A percentile compares a stretch with the other conserved stretches of the same genome.
These are phyloP conservation scores for Phrynocephalus versicolor DNA, from an alignment of 2,113 vertebrate species.

Conservation along the genomic window DNA sequence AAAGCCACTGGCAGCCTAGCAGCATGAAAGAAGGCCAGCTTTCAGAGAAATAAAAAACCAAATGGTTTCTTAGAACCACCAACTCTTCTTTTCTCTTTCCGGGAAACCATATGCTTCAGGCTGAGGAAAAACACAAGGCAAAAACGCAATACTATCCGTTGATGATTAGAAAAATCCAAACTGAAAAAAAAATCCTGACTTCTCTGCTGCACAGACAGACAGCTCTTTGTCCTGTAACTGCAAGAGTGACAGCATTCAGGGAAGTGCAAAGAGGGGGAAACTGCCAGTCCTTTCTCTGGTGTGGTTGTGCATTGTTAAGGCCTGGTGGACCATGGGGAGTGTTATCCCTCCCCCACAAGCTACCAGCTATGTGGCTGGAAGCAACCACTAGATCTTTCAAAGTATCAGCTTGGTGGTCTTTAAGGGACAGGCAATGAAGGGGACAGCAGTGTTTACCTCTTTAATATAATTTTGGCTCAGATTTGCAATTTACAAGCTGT, in stretches of 20 bases:
- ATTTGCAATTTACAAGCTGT: no score
- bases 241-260: not conserved
- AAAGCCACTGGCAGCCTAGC: slow-evolving; percentile 49
- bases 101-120: not conserved
- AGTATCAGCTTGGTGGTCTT: not conserved
- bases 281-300: not conserved
- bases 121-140: not conserved
- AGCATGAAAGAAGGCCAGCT: slow-evolving; percentile 49
- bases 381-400: not conserved
- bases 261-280: not conserved
- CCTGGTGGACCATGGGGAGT: not conserved
- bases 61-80: not conserved
- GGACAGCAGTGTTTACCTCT: no score
- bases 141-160: not conserved
- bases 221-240: not conserved
- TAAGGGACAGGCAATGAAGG: not conserved
- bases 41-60: not conserved
- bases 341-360: not conserved
- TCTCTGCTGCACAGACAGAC: not conserved
- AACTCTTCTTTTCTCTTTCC: no score
- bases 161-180: not conserved
- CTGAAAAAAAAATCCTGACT: not conserved
- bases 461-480: no score
- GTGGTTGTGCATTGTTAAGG: not conserved
- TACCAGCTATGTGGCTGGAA: not conserved